A percentile compares a stretch with the other conserved stretches of the same genome.
Conservation (phyloP, 1,140 invertebrate genomes). For the Potamilus streckersoni region DNA sequence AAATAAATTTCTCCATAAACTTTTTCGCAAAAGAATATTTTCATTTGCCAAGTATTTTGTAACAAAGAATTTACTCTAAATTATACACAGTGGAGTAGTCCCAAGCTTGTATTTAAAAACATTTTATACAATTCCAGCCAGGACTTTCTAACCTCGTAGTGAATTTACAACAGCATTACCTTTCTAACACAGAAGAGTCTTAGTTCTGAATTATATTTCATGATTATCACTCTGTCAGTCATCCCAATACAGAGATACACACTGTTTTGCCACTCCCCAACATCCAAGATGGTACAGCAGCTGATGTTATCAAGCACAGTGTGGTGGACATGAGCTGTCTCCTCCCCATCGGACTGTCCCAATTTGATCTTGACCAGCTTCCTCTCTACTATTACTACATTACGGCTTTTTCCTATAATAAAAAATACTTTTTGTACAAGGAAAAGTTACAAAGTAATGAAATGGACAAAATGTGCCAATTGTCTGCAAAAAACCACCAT, state of each 20-base stretch:
- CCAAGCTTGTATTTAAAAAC: too few species aligned
- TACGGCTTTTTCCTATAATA: slow-evolving; percentile 72
- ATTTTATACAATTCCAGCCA: too few species aligned
- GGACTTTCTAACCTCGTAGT: too few species aligned
- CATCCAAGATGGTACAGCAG: slow-evolving; percentile 75
- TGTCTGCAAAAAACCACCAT: neutral
- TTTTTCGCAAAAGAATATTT: too few species aligned
- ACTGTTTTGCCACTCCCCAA: slow-evolving; percentile 66
- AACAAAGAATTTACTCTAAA: too few species aligned
- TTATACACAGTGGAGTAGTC: too few species aligned
- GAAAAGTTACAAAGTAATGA: neutral
- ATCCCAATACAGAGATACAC: slow-evolving; percentile 76
- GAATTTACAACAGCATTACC: slow-evolving; percentile 34
- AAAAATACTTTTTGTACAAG: slow-evolving; percentile 13
- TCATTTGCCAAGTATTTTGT: too few species aligned
- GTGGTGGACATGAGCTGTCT: slow-evolving; percentile 72
- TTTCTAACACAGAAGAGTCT: slow-evolving; percentile 63
- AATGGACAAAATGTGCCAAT: neutral
- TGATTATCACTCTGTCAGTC: slow-evolving; percentile 72
- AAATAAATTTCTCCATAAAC: too few species aligned
- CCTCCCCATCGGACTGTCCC: slow-evolving; percentile 70
- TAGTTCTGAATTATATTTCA: slow-evolving; percentile 62
- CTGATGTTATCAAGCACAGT: slow-evolving; percentile 70
- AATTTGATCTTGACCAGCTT: slow-evolving; percentile 72
- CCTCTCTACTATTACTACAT: slow-evolving; percentile 75